A percentile compares a stretch with the other conserved stretches of the same genome.
Conservation (phyloP, 2,113 vertebrate species). For the Python bivittatus region DNA sequence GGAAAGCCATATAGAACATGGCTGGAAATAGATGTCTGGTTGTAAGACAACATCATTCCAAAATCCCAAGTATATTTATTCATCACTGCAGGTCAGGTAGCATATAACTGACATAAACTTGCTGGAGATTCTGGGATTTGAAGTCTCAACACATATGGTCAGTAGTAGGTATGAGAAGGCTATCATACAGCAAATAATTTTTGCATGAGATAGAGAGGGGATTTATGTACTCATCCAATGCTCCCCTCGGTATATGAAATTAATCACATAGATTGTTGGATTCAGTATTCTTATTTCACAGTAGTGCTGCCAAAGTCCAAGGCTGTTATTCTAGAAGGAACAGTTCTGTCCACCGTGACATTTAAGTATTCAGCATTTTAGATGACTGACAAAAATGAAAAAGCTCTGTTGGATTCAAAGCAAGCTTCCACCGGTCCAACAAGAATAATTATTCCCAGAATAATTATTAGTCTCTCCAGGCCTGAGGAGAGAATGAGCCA, state of each 20-base stretch:
- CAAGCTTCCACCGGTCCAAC: not conserved
- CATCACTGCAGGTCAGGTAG: not conserved
- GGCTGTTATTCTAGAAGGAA: not conserved
- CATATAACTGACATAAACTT: not conserved
- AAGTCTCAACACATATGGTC: not conserved
- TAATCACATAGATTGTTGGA: not conserved
- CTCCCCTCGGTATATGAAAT: not conserved
- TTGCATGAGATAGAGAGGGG: not conserved
- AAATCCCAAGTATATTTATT: constrained; percentile 26
- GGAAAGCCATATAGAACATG: constrained; percentile 48
- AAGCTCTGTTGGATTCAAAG: not conserved
- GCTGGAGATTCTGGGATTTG: not conserved
- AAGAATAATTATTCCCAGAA: not conserved
- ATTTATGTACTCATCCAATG: not conserved
- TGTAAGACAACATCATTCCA: constrained; percentile 38
- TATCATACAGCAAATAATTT: not conserved
- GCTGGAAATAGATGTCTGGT: constrained; percentile 36
- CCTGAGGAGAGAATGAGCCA: too few species aligned
- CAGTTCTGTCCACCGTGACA: not conserved
- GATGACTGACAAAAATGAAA: not conserved
- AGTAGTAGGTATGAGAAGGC: not conserved
- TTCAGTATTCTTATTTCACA: not conserved
- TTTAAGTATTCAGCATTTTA: not conserved
- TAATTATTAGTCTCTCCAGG: not conserved
- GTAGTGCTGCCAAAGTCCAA: not conserved